Percentiles rank a stretch among this genome's conserved stretches.
Evolutionary conservation across 2,797 vertebrate genomes (phyloP).

Genomic region (Intellagama lesueurii): DNA sequence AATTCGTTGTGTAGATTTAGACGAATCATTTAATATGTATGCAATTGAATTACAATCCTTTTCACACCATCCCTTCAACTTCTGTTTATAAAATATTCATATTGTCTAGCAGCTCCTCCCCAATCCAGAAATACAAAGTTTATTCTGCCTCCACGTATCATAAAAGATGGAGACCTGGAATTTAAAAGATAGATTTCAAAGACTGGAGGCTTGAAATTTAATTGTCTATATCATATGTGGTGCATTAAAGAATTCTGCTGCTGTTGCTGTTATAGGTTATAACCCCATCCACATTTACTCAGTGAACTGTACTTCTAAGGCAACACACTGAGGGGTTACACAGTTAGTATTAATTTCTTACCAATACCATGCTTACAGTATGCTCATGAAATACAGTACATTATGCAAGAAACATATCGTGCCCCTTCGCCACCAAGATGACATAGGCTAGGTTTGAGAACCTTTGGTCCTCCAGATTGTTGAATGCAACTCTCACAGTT

Average conservation of each 20-base stretch:
- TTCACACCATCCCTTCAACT: not conserved
- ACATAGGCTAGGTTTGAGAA: too few relatives aligned
- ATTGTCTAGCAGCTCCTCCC: not conserved
- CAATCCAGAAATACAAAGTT: slow-evolving; percentile 6
- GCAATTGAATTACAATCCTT: slow-evolving; percentile 44
- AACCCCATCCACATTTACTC: not conserved
- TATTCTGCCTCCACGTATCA: not conserved
- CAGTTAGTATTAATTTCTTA: not conserved
- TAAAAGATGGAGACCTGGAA: not conserved
- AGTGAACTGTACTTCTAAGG: not conserved
- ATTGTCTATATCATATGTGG: not conserved
- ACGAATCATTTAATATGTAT: slow-evolving; percentile 15
- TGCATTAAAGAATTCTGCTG: not conserved
- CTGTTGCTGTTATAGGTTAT: not conserved
- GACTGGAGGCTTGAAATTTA: not conserved
- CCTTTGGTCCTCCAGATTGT: too few relatives aligned
- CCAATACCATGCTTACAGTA: not conserved
- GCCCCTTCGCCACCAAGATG: too few relatives aligned
- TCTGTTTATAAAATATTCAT: slow-evolving; percentile 44
- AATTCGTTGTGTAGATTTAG: slow-evolving; percentile 41
- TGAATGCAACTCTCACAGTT: too few relatives aligned
- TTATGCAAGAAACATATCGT: not conserved
- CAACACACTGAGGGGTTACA: too few relatives aligned
- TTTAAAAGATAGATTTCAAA: not conserved
- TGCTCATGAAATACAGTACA: not conserved